Percentiles rank a stretch among this genome's conserved stretches.
Conservation (phyloP, 2,888 invertebrate species). For the Plagodis dolabraria region DNA sequence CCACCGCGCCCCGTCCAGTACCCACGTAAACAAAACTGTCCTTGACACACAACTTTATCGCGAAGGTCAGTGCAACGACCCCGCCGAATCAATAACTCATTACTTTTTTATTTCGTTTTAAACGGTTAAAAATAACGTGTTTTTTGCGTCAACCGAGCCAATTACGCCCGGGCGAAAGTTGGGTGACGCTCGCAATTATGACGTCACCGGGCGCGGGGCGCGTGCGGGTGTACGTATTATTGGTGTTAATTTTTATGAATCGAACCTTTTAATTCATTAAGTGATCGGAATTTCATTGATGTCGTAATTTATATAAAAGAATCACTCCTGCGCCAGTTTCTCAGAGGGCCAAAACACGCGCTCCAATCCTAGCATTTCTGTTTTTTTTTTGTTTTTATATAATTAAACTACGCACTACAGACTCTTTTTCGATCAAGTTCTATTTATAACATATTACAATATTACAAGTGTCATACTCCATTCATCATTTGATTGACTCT, state of each 20-base stretch:
- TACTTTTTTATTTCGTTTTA: conserved; percentile 70
- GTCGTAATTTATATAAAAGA: background rate
- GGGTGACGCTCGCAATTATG: conserved; percentile 53
- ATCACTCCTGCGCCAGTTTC: too few relatives aligned
- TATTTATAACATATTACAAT: too few relatives aligned
- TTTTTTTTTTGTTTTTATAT: too few relatives aligned
- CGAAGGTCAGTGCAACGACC: conserved; percentile 56
- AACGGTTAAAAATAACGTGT: conserved; percentile 67
- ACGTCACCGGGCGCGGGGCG: conserved; percentile 45
- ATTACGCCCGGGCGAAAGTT: conserved; percentile 55
- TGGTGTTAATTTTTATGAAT: conserved; percentile 40
- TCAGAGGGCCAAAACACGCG: too few relatives aligned
- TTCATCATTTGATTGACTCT: too few relatives aligned
- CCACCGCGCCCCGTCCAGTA: conserved; percentile 16
- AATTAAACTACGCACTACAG: too few relatives aligned
- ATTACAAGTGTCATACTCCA: too few relatives aligned
- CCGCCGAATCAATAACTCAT: conserved; percentile 68
- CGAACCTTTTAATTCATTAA: conserved; percentile 36
- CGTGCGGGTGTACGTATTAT: conserved; percentile 33
- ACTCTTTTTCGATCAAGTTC: too few relatives aligned
- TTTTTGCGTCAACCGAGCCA: conserved; percentile 57
- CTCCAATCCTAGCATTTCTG: too few relatives aligned
- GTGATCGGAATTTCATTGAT: conserved; percentile 4
- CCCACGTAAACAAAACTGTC: conserved; percentile 56
- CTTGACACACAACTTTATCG: conserved; percentile 57